phyloP scores from a whole-genome alignment of 1,140 invertebrate species.

The Frieseomelitta varia region DNA sequence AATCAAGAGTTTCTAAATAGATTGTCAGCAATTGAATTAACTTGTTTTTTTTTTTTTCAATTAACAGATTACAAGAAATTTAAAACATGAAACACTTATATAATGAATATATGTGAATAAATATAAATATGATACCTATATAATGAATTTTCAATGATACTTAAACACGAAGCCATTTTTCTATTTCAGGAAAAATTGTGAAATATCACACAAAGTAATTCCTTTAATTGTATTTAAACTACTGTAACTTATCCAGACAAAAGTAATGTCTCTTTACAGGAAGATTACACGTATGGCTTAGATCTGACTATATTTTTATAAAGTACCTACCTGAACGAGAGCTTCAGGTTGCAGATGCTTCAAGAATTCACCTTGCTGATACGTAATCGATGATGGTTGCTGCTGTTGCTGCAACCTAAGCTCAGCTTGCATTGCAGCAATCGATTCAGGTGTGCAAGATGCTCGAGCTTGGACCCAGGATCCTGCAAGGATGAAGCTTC shows the following conservation, averaged over 20 bases:
- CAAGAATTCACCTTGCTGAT: slow-evolving; percentile 81
- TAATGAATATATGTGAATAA: neutral
- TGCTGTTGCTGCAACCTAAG: slow-evolving; percentile 71
- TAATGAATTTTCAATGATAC: neutral
- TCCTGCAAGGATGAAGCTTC: slow-evolving; percentile 89
- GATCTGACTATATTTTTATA: neutral
- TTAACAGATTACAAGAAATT: neutral
- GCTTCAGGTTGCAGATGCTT: slow-evolving; percentile 82
- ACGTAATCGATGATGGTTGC: slow-evolving; percentile 60
- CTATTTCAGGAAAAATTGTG: neutral
- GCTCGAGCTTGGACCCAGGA: slow-evolving; percentile 90
- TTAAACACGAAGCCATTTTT: neutral
- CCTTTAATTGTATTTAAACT: neutral
- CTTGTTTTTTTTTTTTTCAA: neutral
- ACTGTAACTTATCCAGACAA: neutral
- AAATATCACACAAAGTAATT: neutral
- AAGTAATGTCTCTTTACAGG: neutral
- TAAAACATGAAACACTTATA: neutral
- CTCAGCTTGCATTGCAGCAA: slow-evolving; percentile 76
- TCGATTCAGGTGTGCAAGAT: slow-evolving; percentile 84
- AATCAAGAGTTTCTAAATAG: neutral
- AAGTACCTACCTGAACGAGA: slow-evolving; percentile 79
- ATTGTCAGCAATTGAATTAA: neutral
- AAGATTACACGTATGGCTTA: neutral
- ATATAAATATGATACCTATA: neutral